Conservation (phyloP, 1,140 invertebrate species). For the Nilaparvata lugens region DNA sequence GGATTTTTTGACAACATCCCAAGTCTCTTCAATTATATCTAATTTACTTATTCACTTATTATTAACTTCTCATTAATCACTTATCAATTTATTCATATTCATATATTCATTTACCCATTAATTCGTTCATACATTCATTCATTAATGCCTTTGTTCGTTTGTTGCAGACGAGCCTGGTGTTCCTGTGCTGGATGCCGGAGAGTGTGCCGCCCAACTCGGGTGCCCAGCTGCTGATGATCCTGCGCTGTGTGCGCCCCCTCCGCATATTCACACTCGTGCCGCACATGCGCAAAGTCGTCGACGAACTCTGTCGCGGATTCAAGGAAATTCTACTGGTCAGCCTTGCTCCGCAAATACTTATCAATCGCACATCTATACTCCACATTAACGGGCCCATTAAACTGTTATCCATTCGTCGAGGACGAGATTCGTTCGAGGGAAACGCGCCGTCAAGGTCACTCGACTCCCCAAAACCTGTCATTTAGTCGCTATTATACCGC, state of each 20-base stretch:
- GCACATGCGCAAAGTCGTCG: constrained; percentile 99
- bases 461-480: too few species aligned
- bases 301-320: constrained; percentile 96
- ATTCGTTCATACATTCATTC: too few species aligned
- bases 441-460: too few species aligned
- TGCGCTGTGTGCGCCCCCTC: constrained; percentile 90
- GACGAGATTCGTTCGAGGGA: not conserved
- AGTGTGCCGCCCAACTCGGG: constrained; percentile 84
- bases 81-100: too few species aligned
- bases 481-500: too few species aligned
- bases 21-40: too few species aligned
- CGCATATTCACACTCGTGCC: constrained; percentile 97
- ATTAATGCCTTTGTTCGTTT: too few species aligned
- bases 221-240: constrained; percentile 91
- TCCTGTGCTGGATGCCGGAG: constrained; percentile 92
- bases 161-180: constrained; percentile 78
- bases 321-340: constrained; percentile 94
- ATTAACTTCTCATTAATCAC: too few species aligned
- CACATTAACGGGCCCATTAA: not conserved
- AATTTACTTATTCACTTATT: too few species aligned
- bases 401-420: not conserved
- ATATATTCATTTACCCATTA: too few species aligned
- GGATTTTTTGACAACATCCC: too few species aligned
- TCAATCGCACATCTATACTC: not conserved
- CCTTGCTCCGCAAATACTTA: not conserved